These are phyloP conservation scores for Elmis aenea DNA, from an alignment of 2,888 invertebrate genomes.

Conservation along the genomic window DNA sequence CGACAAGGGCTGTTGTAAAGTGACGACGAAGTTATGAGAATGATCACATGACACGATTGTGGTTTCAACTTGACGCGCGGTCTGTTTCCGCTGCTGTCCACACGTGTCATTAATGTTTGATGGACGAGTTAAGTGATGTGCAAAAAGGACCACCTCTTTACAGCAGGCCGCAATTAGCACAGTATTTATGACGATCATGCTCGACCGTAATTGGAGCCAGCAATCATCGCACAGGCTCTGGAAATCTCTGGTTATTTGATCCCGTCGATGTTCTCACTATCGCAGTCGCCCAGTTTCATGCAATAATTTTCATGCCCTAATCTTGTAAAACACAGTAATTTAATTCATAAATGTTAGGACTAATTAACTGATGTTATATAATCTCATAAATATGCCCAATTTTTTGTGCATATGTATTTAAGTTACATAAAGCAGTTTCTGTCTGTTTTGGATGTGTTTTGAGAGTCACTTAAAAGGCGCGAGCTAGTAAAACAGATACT, in stretches of 20 bases:
- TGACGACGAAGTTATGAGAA: constrained; percentile 9
- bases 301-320: too few relatives aligned
- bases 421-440: too few relatives aligned
- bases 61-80: constrained; percentile 13
- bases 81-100: constrained; percentile 20
- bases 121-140: constrained; percentile 24
- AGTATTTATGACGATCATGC: constrained; percentile 28
- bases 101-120: constrained; percentile 25
- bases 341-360: too few relatives aligned
- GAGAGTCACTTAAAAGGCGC: too few relatives aligned
- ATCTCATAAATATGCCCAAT: too few relatives aligned
- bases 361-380: too few relatives aligned
- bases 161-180: constrained; percentile 24
- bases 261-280: constrained; percentile 9
- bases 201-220: constrained; percentile 26
- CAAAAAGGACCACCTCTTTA: constrained; percentile 25
- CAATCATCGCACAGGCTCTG: constrained; percentile 23
- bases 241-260: constrained; percentile 22
- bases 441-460: too few relatives aligned
- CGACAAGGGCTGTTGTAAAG: constrained; percentile 13
- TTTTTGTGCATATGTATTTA: too few relatives aligned
- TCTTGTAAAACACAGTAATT: too few relatives aligned
- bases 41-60: constrained; percentile 10
- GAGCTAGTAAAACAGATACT: too few relatives aligned
- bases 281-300: background rate